Evolutionary conservation across 2,888 invertebrate genomes (phyloP).

Genomic region (Nasonovia ribisnigri): DNA sequence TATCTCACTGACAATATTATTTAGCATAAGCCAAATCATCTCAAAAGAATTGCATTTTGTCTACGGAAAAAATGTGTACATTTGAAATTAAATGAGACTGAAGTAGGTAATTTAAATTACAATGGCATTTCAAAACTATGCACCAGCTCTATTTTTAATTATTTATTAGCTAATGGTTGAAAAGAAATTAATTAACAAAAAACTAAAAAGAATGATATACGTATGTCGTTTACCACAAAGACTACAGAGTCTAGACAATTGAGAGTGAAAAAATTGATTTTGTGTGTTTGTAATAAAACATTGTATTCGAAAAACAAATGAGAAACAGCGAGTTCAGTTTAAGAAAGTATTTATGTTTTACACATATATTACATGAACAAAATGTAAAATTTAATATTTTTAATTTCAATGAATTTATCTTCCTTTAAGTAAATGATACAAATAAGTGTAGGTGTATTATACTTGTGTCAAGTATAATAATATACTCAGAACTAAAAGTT

Average conservation of each 20-base stretch:
- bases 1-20: conserved; percentile 41
- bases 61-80: not conserved
- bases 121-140: not conserved
- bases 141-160: not conserved
- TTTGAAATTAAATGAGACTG: not conserved
- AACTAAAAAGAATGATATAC: not conserved
- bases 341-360: not conserved
- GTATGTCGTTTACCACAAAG: not conserved
- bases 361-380: not conserved
- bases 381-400: not conserved
- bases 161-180: not conserved
- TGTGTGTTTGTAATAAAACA: not conserved
- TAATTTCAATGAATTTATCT: not conserved
- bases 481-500: not conserved
- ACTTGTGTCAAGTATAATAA: not conserved
- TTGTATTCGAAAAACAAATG: not conserved
- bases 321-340: not conserved
- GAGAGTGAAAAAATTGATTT: not conserved
- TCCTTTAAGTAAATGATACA: not conserved
- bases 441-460: not conserved
- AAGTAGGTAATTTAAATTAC: not conserved
- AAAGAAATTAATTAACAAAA: not conserved
- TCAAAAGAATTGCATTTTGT: conserved; percentile 4
- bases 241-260: not conserved
- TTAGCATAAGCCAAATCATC: conserved; percentile 42